Conservation (phyloP, 2,888 invertebrate genomes). For the Julus scandinavius region DNA sequence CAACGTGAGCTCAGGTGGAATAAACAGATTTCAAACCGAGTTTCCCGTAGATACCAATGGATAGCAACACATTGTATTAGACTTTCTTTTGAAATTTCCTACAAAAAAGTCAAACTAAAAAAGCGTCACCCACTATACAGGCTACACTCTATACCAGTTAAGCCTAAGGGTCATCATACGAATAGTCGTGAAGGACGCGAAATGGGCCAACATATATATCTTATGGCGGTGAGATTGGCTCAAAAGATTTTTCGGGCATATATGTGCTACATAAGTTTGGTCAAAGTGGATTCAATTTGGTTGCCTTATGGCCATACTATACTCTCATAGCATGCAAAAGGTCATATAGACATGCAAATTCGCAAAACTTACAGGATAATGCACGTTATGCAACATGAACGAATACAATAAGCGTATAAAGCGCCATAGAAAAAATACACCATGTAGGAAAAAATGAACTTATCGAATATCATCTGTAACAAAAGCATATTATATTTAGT, state of each 20-base stretch:
- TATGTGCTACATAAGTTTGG: background rate
- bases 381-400: background rate
- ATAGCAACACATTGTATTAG: slow-evolving; percentile 45
- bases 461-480: too few species aligned
- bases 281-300: background rate
- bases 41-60: slow-evolving; percentile 51
- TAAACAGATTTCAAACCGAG: slow-evolving; percentile 52
- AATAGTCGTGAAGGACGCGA: background rate
- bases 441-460: too few species aligned
- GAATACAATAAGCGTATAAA: too few species aligned
- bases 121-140: background rate
- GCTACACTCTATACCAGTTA: background rate
- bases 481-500: too few species aligned
- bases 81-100: slow-evolving; percentile 7
- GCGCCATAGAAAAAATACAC: too few species aligned
- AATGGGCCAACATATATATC: background rate
- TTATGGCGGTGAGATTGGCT: background rate
- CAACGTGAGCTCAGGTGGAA: slow-evolving; percentile 48
- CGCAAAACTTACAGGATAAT: background rate
- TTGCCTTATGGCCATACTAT: background rate
- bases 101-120: background rate
- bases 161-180: background rate
- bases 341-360: background rate
- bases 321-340: background rate
- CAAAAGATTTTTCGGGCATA: background rate